Evolutionary conservation across 23 tunicate genomes (phyloP), one percentile per base, ranked within the genome.

Genomic region (Halocynthia roretzi): DNA sequence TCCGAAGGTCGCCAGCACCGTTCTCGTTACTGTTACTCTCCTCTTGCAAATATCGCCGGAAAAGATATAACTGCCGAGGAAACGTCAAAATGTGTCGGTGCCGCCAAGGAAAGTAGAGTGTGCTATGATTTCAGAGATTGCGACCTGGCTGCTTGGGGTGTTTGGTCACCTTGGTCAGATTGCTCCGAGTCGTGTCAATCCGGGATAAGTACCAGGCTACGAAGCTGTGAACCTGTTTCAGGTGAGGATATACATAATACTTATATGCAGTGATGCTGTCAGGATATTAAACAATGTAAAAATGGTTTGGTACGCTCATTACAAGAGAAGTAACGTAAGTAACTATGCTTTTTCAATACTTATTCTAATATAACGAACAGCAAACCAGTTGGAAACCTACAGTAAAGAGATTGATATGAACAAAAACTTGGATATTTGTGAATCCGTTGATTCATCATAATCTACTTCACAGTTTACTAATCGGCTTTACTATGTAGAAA

Each of bases 101-200:
- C 70, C 5, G 70, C 70, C 15, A 20, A 20, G 31, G 70, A 65
- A 65, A 48, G 22, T 11, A 65, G 70, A 65, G 19, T 48, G 1
- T 65, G 70, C 70, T 9, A 40, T 11, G 70, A 65, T 65, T 15
- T 65, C 10, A 20, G 9, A 20, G 70, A 15, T 10, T 65, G 70
- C 31, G 70, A 65, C 22, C 5, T 40, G 10, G 70, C 48, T 20
- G 10, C 31, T 8, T 65, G 70, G 70, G 5, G 48, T 65, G 70
- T 5, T 20, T 65, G 70, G 70, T 65, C 70, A 65, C 15, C 17
- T 20, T 65, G 70, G 70, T 20, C 17, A 40, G 18, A 9, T 40
- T 65, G 70, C 17, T 65, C 70, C 9, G 70, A 65, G 31, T 20
- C 70, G 22, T 65, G 70, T 65, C 22, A 65, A 65, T 65, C 70